Base-by-base conservation (phyloP, 2,888 invertebrate species). In the Thumatha senex region DNA sequence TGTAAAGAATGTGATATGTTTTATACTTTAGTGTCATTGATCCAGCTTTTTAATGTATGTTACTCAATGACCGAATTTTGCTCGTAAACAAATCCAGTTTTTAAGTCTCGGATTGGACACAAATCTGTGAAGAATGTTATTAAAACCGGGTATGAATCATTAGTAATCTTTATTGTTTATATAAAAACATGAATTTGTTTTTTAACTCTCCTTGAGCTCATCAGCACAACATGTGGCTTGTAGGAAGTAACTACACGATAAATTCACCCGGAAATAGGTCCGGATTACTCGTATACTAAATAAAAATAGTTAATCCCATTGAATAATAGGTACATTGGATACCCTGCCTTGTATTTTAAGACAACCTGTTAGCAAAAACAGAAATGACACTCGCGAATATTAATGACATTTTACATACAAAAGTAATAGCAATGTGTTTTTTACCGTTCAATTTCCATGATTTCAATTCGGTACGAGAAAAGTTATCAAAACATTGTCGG, bases 321-420 rank as follows among this genome's bases (percentile, higher is more conserved):
- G 46, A 66, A 66, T 56, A 56, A 64, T 62, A 48, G 18, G n/a
- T n/a, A n/a, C n/a, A n/a, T n/a, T n/a, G n/a, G n/a, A n/a, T n/a
- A 36, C 34, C 12, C 39, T 1, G 15, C 35, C n/a, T n/a, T n/a
- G 30, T 56, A 51, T 53, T 49, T 40, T 63, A 65, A 63, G 59
- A 56, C 34, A 13, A 40, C 34, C 39, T 51, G 38, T 34, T 66
- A 34, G 40, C 46, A 30, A 59, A 61, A 53, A 46, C 42, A 49
- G 29, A 48, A 54, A 52, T 51, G 47, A 52, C 29, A 46, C 44
- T 42, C 1, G 46, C 43, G 43, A 63, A 54, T 56, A 51, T 52
- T 41, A 30, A 35, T 14, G 7, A 48, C 11, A 43, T 50, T 58
- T 18, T 44, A 24, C 18, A 5, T 24, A 4, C 5, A 4, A 2